These are phyloP conservation scores for Argopecten irradians DNA, from an alignment of 1,140 invertebrate species.

Conservation along the genomic window DNA sequence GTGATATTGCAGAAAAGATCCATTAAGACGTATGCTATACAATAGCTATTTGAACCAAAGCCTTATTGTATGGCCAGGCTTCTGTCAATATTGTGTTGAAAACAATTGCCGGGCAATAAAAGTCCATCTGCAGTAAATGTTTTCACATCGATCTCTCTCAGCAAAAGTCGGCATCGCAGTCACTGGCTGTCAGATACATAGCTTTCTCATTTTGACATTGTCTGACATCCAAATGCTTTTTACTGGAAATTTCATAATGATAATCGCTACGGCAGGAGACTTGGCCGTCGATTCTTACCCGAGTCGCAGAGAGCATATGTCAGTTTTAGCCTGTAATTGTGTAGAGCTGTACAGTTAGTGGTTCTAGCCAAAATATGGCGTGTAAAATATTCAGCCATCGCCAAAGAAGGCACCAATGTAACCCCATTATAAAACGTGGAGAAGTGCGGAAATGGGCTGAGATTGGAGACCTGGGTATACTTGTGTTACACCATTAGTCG, in stretches of 20 bases:
- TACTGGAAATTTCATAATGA: not conserved
- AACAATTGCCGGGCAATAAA: not conserved
- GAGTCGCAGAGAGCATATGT: not conserved
- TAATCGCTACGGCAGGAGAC: not conserved
- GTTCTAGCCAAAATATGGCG: not conserved
- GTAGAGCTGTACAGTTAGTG: not conserved
- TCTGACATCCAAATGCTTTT: not conserved
- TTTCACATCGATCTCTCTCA: not conserved
- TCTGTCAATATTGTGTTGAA: not conserved
- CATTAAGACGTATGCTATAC: too few relatives aligned
- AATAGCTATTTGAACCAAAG: not conserved
- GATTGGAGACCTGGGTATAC: not conserved
- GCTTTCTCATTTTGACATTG: not conserved
- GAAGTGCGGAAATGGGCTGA: not conserved
- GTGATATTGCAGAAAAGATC: too few relatives aligned
- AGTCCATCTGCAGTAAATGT: not conserved
- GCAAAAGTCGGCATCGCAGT: not conserved
- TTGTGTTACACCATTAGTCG: not conserved
- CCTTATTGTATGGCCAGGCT: not conserved
- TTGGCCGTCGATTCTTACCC: not conserved
- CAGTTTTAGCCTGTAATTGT: not conserved
- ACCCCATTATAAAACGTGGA: not conserved
- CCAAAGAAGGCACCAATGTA: not conserved
- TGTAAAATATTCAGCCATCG: constrained; percentile 10
- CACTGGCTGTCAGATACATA: not conserved